A percentile compares a stretch with the other conserved stretches of the same genome.
These are phyloP conservation scores for Odocoileus virginianus DNA, from an alignment of 2,113 vertebrate genomes.

Conservation along the genomic window DNA sequence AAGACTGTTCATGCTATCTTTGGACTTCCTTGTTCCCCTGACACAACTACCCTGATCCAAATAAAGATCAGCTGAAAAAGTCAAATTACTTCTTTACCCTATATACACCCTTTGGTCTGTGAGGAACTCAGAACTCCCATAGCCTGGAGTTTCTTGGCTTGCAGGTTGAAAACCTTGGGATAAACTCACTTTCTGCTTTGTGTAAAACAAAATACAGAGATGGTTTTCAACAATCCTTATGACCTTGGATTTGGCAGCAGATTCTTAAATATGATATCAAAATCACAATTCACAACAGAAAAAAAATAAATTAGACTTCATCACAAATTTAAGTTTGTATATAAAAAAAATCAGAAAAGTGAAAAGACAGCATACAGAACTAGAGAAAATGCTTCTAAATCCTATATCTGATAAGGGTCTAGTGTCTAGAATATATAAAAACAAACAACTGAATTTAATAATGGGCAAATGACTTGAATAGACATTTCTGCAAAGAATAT, in stretches of 20 bases:
- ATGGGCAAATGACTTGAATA: not conserved
- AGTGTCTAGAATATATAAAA: not conserved
- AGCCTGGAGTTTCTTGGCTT: not conserved
- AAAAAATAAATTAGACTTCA: not conserved
- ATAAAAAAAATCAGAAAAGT: not conserved
- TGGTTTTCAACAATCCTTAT: not conserved
- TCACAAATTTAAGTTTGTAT: not conserved
- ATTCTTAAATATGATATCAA: not conserved
- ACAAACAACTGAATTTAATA: not conserved
- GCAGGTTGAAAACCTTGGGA: not conserved
- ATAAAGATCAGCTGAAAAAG: not conserved
- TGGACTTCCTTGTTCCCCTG: not conserved
- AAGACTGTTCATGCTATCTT: not conserved
- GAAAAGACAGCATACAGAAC: not conserved
- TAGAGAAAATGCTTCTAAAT: not conserved
- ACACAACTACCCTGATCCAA: not conserved
- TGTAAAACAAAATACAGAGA: not conserved
- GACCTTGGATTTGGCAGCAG: not conserved
- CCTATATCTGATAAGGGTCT: not conserved
- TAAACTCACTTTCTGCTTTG: not conserved
- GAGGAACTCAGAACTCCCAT: not conserved
- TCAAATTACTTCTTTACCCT: not conserved
- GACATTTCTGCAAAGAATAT: not conserved
- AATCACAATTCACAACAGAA: not conserved
- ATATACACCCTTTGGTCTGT: not conserved